phyloP scores from a whole-genome alignment of 2,888 invertebrate genomes.

The Drosophila aldrichi region DNA sequence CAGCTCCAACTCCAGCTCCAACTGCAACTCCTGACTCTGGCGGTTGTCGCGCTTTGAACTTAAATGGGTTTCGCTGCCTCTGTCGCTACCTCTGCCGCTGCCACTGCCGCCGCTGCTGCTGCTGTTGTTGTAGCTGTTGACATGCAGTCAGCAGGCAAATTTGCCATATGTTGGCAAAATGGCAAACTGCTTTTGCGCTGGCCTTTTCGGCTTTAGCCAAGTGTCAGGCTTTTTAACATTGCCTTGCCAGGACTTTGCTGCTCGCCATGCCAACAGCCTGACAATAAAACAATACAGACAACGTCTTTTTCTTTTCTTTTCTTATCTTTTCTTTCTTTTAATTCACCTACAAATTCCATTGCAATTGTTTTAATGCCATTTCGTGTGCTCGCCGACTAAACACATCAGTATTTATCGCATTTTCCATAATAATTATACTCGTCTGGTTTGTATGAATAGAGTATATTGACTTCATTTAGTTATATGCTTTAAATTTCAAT shows the following conservation, averaged over 20 bases:
- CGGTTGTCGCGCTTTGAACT: conserved; percentile 80
- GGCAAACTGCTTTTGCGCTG: conserved; percentile 59
- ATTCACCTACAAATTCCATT: conserved; percentile 4
- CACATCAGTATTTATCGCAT: background rate
- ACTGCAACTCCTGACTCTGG: conserved; percentile 44
- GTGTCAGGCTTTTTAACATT: conserved; percentile 54
- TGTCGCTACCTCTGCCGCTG: conserved; percentile 17
- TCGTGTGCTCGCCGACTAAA: background rate
- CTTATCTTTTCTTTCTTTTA: background rate
- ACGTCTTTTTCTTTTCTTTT: background rate
- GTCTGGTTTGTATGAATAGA: background rate
- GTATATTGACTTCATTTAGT: background rate
- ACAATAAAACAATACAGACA: conserved; percentile 36
- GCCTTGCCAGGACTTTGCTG: conserved; percentile 37
- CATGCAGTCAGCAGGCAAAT: conserved; percentile 66
- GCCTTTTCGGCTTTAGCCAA: conserved; percentile 41
- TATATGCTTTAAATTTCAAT: too few relatives aligned
- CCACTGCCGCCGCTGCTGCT: conserved; percentile 14
- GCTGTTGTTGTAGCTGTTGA: conserved; percentile 38
- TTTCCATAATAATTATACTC: background rate
- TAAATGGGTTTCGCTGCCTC: conserved; percentile 66
- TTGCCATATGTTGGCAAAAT: conserved; percentile 76
- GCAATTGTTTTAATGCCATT: background rate
- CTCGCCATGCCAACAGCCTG: conserved; percentile 20
- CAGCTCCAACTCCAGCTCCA: conserved; percentile 21